These are phyloP conservation scores for Apteryx mantelli DNA, from an alignment of 2,113 vertebrate species.

Conservation along the genomic window DNA sequence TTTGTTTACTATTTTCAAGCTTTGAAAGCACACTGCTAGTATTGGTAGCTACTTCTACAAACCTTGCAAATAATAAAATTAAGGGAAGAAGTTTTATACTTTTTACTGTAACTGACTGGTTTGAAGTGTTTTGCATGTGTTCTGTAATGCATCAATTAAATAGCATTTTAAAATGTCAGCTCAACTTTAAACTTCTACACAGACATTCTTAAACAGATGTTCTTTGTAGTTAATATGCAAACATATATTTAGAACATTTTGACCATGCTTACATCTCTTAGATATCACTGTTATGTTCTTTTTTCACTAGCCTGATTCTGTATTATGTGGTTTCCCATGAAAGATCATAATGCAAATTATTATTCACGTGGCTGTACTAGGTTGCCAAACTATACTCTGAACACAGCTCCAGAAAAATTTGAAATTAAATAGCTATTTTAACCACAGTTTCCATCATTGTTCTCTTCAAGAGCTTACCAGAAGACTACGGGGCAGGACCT, in stretches of 20 bases:
- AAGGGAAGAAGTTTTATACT: neutral
- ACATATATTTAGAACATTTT: neutral
- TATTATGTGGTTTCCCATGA: neutral
- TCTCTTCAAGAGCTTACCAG: neutral
- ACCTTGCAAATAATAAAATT: neutral
- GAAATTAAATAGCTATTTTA: neutral
- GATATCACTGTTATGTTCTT: neutral
- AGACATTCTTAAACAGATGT: neutral
- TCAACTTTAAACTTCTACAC: conserved; percentile 13
- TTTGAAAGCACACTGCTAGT: conserved; percentile 58
- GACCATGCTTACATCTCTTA: conserved; percentile 1
- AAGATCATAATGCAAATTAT: neutral
- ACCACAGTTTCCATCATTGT: neutral
- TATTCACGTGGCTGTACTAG: neutral
- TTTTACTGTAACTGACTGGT: conserved; percentile 23
- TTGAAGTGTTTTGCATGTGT: conserved; percentile 56
- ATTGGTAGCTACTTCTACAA: conserved; percentile 2
- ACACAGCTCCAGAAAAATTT: neutral
- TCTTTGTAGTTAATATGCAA: neutral
- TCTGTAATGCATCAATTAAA: conserved; percentile 9
- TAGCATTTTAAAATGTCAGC: conserved; percentile 4
- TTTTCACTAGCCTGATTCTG: conserved; percentile 5
- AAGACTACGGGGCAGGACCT: neutral
- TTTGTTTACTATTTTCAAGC: conserved; percentile 49
- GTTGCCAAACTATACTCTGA: neutral